Percentiles rank a stretch among this genome's conserved stretches.
Evolutionary conservation across 2,797 vertebrate species (phyloP).

Genomic region (Rhynchonycteris naso): DNA sequence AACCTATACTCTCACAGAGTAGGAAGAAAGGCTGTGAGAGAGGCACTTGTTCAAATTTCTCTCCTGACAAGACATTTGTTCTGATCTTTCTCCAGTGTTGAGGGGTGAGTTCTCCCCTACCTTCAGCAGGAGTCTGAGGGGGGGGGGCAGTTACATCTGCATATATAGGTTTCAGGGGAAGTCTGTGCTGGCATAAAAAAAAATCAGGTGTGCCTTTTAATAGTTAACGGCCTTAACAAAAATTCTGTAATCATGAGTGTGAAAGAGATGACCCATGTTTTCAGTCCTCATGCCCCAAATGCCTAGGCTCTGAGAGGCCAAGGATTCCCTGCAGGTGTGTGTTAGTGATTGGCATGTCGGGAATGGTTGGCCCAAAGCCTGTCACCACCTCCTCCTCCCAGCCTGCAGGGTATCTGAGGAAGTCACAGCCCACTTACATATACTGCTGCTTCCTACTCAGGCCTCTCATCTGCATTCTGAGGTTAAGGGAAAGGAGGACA

Average conservation of each 20-base stretch:
- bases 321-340: neutral
- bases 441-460: neutral
- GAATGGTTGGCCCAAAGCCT: neutral
- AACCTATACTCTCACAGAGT: neutral
- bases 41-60: neutral
- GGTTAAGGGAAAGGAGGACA: neutral
- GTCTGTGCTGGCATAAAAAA: neutral
- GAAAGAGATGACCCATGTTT: neutral
- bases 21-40: neutral
- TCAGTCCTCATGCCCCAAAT: neutral
- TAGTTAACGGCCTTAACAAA: neutral
- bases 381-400: neutral
- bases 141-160: neutral
- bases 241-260: neutral
- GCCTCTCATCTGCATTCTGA: neutral
- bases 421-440: neutral
- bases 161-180: neutral
- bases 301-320: neutral
- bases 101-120: neutral
- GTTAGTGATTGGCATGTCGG: neutral
- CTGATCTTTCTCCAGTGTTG: neutral
- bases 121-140: constrained; percentile 14
- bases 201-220: neutral
- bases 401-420: neutral
- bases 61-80: neutral